Conservation (phyloP, 1,140 invertebrate genomes). For the Hylyphantes graminicola region DNA sequence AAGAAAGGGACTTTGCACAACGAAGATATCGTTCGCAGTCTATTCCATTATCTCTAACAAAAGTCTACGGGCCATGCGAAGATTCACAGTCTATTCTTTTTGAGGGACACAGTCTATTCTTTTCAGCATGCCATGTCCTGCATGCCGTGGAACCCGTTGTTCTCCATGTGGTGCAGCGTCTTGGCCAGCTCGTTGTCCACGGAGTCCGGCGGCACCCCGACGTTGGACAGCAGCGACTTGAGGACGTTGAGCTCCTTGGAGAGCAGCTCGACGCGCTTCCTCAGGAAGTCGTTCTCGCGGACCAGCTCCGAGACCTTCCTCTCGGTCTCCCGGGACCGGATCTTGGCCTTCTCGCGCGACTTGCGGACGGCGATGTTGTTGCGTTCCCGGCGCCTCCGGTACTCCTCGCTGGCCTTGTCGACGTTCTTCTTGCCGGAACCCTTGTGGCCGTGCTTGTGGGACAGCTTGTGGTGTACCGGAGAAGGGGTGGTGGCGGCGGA, state of each 20-base stretch:
- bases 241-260: conserved; percentile 92
- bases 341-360: conserved; percentile 95
- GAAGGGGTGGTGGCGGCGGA: background rate
- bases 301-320: conserved; percentile 91
- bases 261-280: conserved; percentile 92
- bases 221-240: conserved; percentile 75
- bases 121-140: conserved; percentile 31
- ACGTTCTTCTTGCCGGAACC: conserved; percentile 66
- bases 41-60: too few relatives aligned
- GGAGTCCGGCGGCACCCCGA: conserved; percentile 62
- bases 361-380: conserved; percentile 98
- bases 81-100: background rate
- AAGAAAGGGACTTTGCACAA: too few relatives aligned
- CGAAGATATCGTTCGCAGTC: background rate
- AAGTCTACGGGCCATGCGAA: background rate
- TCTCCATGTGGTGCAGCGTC: conserved; percentile 47
- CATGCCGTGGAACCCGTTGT: conserved; percentile 56
- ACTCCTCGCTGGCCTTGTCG: conserved; percentile 94
- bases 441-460: conserved; percentile 13
- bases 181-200: conserved; percentile 63
- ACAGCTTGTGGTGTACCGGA: background rate
- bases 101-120: background rate
- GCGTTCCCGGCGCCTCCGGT: conserved; percentile 87
- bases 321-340: conserved; percentile 91
- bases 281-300: conserved; percentile 92